phyloP scores from a whole-genome alignment of 1,140 invertebrate genomes.

The Trichoplusia ni region DNA sequence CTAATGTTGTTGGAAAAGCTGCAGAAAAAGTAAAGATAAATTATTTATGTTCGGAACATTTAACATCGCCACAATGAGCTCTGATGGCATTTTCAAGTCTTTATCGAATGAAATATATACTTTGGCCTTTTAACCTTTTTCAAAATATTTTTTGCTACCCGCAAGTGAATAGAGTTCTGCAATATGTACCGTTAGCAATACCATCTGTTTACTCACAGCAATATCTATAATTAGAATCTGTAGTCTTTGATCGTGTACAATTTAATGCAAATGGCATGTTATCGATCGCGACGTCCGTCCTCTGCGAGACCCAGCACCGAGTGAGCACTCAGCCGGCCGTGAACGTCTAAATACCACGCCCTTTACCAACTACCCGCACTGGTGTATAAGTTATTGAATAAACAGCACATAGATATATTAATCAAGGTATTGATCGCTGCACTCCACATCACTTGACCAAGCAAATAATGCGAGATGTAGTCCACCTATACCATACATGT shows the following conservation, averaged over 20 bases:
- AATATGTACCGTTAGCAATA: background rate
- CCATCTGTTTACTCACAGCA: background rate
- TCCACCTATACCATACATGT: too few species aligned
- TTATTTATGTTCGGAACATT: conserved; percentile 35
- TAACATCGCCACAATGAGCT: conserved; percentile 14
- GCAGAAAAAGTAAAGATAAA: conserved; percentile 26
- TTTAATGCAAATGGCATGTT: conserved; percentile 9
- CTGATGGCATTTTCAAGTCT: background rate
- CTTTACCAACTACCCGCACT: conserved; percentile 43
- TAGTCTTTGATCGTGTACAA: conserved; percentile 1
- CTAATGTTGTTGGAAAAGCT: conserved; percentile 40
- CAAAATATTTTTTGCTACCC: too few species aligned
- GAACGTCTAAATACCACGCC: conserved; percentile 43
- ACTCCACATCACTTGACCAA: too few species aligned
- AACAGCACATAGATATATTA: background rate
- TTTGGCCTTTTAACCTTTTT: background rate
- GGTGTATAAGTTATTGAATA: background rate
- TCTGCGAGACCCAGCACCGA: conserved; percentile 34
- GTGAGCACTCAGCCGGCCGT: conserved; percentile 43
- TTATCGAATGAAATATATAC: background rate
- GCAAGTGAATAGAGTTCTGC: too few species aligned
- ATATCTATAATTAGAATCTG: conserved; percentile 21
- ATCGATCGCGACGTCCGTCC: conserved; percentile 39
- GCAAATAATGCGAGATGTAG: too few species aligned
- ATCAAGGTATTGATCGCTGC: conserved; percentile 1